phyloP scores from a whole-genome alignment of 2,888 invertebrate species.

The Mayetiola destructor region DNA sequence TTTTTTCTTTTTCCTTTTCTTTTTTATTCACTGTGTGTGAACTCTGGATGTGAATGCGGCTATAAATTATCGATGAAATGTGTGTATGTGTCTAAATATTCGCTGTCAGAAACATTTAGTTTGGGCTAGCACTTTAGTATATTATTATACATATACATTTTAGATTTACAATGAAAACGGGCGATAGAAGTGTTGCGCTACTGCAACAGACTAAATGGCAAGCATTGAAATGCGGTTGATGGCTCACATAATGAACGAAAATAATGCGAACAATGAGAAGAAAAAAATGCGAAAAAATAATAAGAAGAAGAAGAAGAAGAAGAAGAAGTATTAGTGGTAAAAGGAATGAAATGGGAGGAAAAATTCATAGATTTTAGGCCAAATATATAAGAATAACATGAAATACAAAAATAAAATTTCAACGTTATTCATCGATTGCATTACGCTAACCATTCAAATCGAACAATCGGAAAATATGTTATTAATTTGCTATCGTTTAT shows the following conservation, averaged over 20 bases:
- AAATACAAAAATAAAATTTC: too few relatives aligned
- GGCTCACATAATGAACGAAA: slow-evolving; percentile 1
- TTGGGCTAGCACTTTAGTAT: not conserved
- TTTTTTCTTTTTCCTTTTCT: too few relatives aligned
- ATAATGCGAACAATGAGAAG: not conserved
- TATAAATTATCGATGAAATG: slow-evolving; percentile 6
- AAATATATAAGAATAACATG: too few relatives aligned
- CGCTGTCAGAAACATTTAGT: slow-evolving; percentile 7
- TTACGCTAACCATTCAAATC: too few relatives aligned
- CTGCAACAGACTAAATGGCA: not conserved
- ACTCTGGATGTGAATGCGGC: not conserved
- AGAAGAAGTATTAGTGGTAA: too few relatives aligned
- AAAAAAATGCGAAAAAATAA: not conserved
- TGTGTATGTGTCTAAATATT: slow-evolving; percentile 1
- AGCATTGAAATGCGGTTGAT: not conserved
- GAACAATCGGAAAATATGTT: too few relatives aligned
- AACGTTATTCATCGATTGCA: too few relatives aligned
- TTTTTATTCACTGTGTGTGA: too few relatives aligned
- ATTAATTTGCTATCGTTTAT: too few relatives aligned
- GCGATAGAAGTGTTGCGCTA: not conserved
- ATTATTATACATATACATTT: too few relatives aligned
- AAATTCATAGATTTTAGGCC: too few relatives aligned
- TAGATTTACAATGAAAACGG: slow-evolving; percentile 1
- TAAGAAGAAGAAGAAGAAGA: not conserved
- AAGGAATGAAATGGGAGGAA: too few relatives aligned